A percentile compares a stretch with the other conserved stretches of the same genome.
Evolutionary conservation across 2,888 invertebrate species (phyloP).

Genomic region (Ischnus inquisitorius): DNA sequence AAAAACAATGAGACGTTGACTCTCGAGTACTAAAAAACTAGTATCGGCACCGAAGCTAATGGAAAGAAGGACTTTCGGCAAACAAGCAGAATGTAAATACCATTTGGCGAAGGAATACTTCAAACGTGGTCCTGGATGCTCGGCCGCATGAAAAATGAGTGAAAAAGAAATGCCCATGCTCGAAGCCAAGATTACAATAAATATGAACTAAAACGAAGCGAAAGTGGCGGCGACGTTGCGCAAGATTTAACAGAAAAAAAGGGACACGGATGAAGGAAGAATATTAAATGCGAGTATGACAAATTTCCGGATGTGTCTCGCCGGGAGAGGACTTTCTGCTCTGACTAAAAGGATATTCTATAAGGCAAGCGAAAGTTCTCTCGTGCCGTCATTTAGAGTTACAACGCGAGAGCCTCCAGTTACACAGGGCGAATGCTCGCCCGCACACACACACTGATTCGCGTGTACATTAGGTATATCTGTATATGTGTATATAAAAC

Average conservation of each 20-base stretch:
- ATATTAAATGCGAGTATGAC: slow-evolving; percentile 56
- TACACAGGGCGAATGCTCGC: slow-evolving; percentile 20
- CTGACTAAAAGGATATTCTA: slow-evolving; percentile 51
- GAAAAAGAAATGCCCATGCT: background rate
- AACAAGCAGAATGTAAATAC: background rate
- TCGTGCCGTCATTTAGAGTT: slow-evolving; percentile 35
- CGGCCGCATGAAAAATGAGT: background rate
- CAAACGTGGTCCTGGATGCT: background rate
- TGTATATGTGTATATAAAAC: slow-evolving; percentile 19
- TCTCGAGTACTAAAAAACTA: background rate
- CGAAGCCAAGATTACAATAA: background rate
- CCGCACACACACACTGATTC: slow-evolving; percentile 54
- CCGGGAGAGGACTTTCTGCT: slow-evolving; percentile 46
- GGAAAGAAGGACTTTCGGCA: background rate
- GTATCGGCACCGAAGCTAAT: background rate
- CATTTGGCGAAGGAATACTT: background rate
- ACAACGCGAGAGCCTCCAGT: slow-evolving; percentile 36
- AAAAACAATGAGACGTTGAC: background rate
- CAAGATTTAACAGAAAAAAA: slow-evolving; percentile 28
- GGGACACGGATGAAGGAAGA: slow-evolving; percentile 43
- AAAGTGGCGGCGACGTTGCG: slow-evolving; percentile 22
- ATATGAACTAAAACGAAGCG: slow-evolving; percentile 2
- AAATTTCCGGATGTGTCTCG: slow-evolving; percentile 59
- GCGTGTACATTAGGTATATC: background rate
- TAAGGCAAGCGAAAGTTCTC: slow-evolving; percentile 54